A percentile compares a stretch with the other conserved stretches of the same genome.
Evolutionary conservation across 2,888 invertebrate species (phyloP).

Genomic region (Chromoteleia sp.): DNA sequence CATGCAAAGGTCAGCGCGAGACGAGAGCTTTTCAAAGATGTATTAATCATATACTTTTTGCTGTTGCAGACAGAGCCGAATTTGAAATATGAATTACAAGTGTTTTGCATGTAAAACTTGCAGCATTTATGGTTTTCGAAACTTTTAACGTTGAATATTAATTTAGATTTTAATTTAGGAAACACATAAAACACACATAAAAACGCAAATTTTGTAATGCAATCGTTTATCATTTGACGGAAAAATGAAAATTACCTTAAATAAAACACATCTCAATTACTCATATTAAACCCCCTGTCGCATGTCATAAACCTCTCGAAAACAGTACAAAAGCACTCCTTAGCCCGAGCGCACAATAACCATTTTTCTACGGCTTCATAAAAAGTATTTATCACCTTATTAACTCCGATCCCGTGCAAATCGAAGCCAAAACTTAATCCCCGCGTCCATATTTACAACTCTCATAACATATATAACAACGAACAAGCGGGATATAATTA

Average conservation of each 20-base stretch:
- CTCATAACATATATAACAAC: constrained; percentile 56
- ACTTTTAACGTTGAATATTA: not conserved
- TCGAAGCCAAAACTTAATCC: constrained; percentile 60
- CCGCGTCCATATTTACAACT: constrained; percentile 46
- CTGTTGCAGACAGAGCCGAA: not conserved
- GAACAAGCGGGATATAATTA: constrained; percentile 59
- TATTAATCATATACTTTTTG: constrained; percentile 28
- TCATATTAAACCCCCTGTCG: constrained; percentile 13
- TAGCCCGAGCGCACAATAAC: constrained; percentile 47
- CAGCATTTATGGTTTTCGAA: not conserved
- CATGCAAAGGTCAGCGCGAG: constrained; percentile 23
- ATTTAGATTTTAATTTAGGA: no score
- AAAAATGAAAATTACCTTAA: not conserved
- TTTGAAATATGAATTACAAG: constrained; percentile 26
- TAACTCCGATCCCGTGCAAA: constrained; percentile 59
- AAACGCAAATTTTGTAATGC: no score
- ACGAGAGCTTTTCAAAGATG: constrained; percentile 20
- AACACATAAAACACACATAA: no score
- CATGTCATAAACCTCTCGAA: constrained; percentile 14
- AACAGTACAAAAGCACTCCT: constrained; percentile 40
- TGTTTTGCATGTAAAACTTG: constrained; percentile 1
- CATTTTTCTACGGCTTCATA: constrained; percentile 66
- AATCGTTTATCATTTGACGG: not conserved
- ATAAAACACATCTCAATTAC: constrained; percentile 39
- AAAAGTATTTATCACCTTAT: constrained; percentile 67